phyloP scores from a whole-genome alignment of 2,797 vertebrate species.

The Alectoris magna region DNA sequence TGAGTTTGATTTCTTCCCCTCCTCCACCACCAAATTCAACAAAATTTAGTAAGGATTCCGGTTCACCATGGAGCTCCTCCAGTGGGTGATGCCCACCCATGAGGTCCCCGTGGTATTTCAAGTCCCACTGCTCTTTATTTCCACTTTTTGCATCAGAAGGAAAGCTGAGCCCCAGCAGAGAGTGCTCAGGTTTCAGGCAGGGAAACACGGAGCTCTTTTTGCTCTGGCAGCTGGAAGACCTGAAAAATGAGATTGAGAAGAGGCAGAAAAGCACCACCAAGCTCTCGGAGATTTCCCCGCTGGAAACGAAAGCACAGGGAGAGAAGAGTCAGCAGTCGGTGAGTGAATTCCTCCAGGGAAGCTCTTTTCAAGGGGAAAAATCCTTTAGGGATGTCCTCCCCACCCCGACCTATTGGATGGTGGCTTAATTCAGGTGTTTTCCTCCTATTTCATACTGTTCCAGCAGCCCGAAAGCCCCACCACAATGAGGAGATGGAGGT shows the following conservation, averaged over 20 bases:
- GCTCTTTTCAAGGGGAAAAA: not conserved
- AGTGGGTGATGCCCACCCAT: not conserved
- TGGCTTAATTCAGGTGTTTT: not conserved
- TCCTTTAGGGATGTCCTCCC: not conserved
- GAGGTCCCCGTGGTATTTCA: not conserved
- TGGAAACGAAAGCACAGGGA: not conserved
- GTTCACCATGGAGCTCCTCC: not conserved
- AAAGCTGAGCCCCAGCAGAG: not conserved
- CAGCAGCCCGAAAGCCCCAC: not conserved
- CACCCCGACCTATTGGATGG: not conserved
- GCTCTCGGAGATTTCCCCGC: accelerated
- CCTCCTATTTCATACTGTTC: accelerated
- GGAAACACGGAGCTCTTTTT: not conserved
- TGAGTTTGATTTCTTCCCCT: not conserved
- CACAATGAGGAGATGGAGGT: not conserved
- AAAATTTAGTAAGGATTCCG: not conserved
- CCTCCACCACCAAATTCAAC: not conserved
- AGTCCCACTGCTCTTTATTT: not conserved
- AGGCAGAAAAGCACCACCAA: not conserved
- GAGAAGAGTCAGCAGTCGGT: not conserved
- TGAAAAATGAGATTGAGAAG: slow-evolving; percentile 53
- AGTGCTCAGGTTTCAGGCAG: accelerated
- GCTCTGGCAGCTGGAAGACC: not conserved
- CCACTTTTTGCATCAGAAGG: not conserved
- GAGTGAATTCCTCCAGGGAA: not conserved